Percentiles rank a stretch among this genome's conserved stretches.
Conservation (phyloP, 2,113 vertebrate genomes). For the Cephalopholis sonnerati region DNA sequence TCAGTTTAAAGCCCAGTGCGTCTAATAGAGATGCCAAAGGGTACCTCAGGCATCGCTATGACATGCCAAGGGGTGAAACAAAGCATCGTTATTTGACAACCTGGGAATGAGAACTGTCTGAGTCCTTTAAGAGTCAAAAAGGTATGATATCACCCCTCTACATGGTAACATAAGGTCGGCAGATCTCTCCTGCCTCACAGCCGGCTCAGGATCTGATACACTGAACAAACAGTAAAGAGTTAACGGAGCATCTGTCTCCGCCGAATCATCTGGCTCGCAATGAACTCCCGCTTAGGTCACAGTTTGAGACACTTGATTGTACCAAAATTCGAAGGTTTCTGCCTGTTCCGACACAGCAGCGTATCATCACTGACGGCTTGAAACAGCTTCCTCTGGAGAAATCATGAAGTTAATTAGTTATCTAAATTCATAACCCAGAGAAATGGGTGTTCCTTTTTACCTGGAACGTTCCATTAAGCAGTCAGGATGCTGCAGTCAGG, state of each 20-base stretch:
- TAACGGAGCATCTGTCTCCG: background rate
- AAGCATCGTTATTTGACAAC: too few relatives aligned
- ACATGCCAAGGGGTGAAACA: too few relatives aligned
- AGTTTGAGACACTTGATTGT: conserved; percentile 26
- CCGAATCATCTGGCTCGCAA: background rate
- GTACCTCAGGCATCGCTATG: too few relatives aligned
- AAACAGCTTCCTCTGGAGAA: conserved; percentile 30
- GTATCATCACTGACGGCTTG: conserved; percentile 7
- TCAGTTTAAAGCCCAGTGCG: too few relatives aligned
- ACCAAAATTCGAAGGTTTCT: conserved; percentile 6
- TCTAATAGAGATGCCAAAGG: too few relatives aligned
- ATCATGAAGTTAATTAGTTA: conserved; percentile 33
- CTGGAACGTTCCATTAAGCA: conserved; percentile 1
- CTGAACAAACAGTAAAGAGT: background rate
- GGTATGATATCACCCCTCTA: background rate
- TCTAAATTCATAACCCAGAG: conserved; percentile 43
- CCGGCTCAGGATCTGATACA: background rate
- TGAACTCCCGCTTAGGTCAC: conserved; percentile 22
- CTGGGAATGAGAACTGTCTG: too few relatives aligned
- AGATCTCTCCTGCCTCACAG: background rate
- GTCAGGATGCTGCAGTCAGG: background rate
- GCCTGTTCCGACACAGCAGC: background rate
- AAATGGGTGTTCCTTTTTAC: conserved; percentile 29
- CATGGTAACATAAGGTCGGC: background rate
- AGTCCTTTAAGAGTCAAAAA: background rate